These are phyloP conservation scores for Crotalus viridis DNA, from an alignment of 2,113 vertebrate genomes.

Conservation along the genomic window DNA sequence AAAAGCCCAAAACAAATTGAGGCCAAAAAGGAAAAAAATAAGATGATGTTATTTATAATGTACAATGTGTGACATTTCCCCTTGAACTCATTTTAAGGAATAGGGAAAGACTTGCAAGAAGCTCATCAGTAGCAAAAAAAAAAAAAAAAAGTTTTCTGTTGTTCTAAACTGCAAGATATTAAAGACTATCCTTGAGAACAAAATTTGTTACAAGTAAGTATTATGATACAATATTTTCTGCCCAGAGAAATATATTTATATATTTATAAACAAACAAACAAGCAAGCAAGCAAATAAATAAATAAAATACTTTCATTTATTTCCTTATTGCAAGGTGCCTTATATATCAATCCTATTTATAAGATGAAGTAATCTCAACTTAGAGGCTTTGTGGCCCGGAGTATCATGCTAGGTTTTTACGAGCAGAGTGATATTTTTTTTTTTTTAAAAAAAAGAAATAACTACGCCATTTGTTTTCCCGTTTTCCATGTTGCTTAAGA, in stretches of 20 bases:
- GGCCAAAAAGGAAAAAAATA: background rate
- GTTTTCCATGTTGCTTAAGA: background rate
- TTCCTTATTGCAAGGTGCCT: background rate
- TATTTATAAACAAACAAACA: background rate
- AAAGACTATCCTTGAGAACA: background rate
- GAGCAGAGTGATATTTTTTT: background rate
- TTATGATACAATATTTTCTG: background rate
- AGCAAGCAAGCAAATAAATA: no score
- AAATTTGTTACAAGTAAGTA: background rate
- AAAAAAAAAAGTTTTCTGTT: background rate
- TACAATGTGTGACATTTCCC: constrained; percentile 1
- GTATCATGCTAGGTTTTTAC: background rate
- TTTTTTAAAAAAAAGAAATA: background rate
- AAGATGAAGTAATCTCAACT: background rate
- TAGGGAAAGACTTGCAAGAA: background rate
- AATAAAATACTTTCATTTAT: background rate
- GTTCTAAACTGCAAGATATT: background rate
- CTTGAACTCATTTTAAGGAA: constrained; percentile 23
- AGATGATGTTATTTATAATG: background rate
- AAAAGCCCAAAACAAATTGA: background rate
- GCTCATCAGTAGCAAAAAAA: background rate
- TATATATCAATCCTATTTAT: background rate
- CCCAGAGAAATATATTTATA: no score
- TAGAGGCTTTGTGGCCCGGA: background rate
- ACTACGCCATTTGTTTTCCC: background rate